Base-by-base conservation (phyloP, 2,888 invertebrate species). In the Penaeus monodon region DNA sequence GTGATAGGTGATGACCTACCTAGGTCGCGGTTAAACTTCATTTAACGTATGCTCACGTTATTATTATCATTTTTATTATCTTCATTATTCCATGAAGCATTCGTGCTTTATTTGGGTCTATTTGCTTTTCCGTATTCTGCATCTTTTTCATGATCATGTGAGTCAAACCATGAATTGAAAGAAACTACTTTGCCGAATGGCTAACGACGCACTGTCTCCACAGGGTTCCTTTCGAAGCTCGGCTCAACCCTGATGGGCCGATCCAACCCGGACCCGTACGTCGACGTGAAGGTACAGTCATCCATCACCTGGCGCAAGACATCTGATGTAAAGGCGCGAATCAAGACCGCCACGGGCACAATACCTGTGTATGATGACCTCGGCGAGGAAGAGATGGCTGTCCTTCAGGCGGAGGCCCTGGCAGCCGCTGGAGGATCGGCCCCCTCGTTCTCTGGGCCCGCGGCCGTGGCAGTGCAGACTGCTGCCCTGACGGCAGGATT, bases 341-440 rank as follows among this genome's bases (percentile, higher is more conserved):
- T 89, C 70, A 89, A 89, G 73, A 89, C 89, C n/a, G 89, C 89
- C 27, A 87, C 89, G 24, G 89, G 89, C 27, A 89, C 89, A 20
- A 89, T 89, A 57, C 57, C 89, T 17, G 82, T 89, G 33, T 89
- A 89, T 64, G 85, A 88, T 1, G 82, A 88, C 70, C 81, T 85
- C 64, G 81, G 83, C 12, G 74, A 81, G 33, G 89, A 89, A 79
- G 76, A 89, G 38, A 82, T 88, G 29, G 85, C 81, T 17, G 78
- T 68, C 14, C 73, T 85, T 22, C 73, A 89, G 38, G 80, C 57
- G 22, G 85, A 88, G 83, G 85, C 88, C 29, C 27, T 65, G 27
- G 14, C 70, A 33, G 79, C 64, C 12, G 81, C 89, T 14, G 85
- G 87, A 17, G 89, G 85, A 1, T 29, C 65, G 17, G 88, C 83